Conservation (phyloP, 2,797 vertebrate genomes). For the Sphenodon punctatus region DNA sequence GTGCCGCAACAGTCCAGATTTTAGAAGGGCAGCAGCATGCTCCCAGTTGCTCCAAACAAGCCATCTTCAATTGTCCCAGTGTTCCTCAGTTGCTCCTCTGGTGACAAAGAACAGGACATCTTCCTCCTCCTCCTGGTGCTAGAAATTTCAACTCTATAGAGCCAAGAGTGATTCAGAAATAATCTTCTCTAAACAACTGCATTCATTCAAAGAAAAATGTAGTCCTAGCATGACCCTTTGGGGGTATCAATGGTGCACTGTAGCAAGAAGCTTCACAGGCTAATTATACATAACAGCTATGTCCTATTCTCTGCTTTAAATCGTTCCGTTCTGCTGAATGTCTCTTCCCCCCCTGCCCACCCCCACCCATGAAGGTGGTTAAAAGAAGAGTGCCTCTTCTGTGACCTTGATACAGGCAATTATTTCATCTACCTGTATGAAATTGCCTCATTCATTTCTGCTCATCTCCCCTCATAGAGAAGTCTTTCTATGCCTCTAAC, state of each 20-base stretch:
- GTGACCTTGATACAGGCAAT: background rate
- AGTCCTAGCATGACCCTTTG: background rate
- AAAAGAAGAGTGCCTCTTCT: background rate
- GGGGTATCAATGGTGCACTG: background rate
- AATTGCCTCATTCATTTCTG: background rate
- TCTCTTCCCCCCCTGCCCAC: too few relatives aligned
- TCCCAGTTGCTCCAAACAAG: background rate
- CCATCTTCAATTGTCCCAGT: fast-evolving
- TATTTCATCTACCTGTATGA: background rate
- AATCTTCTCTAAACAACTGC: constrained; percentile 7
- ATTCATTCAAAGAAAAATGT: fast-evolving
- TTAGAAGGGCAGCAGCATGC: background rate
- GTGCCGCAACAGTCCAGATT: background rate
- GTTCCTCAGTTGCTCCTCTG: background rate
- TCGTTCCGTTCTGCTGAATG: too few relatives aligned
- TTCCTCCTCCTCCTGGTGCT: constrained; percentile 27
- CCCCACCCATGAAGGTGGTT: too few relatives aligned
- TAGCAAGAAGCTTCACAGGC: background rate
- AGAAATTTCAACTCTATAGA: background rate
- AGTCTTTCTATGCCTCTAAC: background rate
- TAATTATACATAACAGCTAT: too few relatives aligned
- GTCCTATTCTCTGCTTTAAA: too few relatives aligned
- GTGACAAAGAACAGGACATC: background rate
- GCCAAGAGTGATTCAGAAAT: fast-evolving
- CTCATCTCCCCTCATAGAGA: background rate